Evolutionary conservation across 1,140 invertebrate species (phyloP).

Genomic region (Bombus pascuorum): DNA sequence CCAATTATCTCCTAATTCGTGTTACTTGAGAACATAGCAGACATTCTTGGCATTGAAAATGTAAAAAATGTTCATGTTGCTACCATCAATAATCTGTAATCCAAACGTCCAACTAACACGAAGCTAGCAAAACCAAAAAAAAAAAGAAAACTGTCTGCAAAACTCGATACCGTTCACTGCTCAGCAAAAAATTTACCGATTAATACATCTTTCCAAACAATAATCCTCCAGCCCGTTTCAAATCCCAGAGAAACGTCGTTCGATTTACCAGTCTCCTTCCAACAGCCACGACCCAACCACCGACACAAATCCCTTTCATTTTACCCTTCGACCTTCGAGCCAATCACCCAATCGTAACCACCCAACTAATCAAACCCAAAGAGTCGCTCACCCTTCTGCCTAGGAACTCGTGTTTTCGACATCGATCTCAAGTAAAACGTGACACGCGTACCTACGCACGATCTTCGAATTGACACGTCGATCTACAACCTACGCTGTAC

Average conservation of each 20-base stretch:
- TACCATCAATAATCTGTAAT: background rate
- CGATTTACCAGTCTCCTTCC: background rate
- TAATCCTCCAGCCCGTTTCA: background rate
- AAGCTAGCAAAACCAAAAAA: too few relatives aligned
- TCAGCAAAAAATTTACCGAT: too few relatives aligned
- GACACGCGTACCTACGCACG: background rate
- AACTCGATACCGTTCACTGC: too few relatives aligned
- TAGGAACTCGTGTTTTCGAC: background rate
- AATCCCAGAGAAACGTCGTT: background rate
- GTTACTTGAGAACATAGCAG: background rate
- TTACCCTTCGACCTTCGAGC: background rate
- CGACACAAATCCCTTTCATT: background rate
- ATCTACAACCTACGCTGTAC: background rate
- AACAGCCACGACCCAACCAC: background rate
- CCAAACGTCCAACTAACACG: background rate
- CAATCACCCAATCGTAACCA: slow-evolving; percentile 13
- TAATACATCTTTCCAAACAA: background rate
- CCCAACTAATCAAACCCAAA: slow-evolving; percentile 23
- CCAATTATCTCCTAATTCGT: too few relatives aligned
- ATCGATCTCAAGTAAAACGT: slow-evolving; percentile 3
- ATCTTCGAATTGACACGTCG: background rate
- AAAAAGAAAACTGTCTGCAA: background rate
- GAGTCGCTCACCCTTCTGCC: background rate
- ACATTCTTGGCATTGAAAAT: background rate
- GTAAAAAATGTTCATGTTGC: background rate